Evolutionary conservation across 2,888 invertebrate species (phyloP).

Genomic region (Aquatica leii): DNA sequence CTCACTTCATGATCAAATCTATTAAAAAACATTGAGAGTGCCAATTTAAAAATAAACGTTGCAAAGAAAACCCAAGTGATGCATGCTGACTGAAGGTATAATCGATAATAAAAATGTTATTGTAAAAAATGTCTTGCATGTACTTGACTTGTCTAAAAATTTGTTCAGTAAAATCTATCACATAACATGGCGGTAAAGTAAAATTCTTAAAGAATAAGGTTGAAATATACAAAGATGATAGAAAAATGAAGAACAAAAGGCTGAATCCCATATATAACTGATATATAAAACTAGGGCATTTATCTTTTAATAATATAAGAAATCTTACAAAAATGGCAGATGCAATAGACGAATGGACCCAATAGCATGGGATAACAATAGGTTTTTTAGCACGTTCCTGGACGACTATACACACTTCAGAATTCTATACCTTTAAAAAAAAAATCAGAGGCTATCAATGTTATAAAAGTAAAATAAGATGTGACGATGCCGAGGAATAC

Average conservation of each 20-base stretch:
- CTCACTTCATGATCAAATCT: not conserved
- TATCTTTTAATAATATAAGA: too few species aligned
- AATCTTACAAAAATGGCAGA: not conserved
- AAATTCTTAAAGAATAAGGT: too few species aligned
- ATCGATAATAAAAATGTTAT: not conserved
- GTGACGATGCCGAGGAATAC: slow-evolving; percentile 21
- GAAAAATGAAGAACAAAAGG: not conserved
- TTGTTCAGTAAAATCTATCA: not conserved
- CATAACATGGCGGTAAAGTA: too few species aligned
- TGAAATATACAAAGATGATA: too few species aligned
- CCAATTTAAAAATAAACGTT: not conserved
- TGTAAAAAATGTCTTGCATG: not conserved
- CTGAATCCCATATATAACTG: not conserved
- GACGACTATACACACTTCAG: too few species aligned
- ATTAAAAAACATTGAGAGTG: not conserved
- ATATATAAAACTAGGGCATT: too few species aligned
- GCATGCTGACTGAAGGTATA: too few species aligned
- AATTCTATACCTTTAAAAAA: too few species aligned
- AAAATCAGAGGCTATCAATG: slow-evolving; percentile 16
- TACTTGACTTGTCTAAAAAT: not conserved
- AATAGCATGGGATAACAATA: slow-evolving; percentile 11
- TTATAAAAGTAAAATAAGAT: slow-evolving; percentile 13
- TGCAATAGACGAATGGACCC: slow-evolving; percentile 13
- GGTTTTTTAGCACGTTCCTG: slow-evolving; percentile 13
- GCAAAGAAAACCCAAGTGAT: too few species aligned